These are phyloP conservation scores for Neogale vison DNA, from an alignment of 2,113 vertebrate genomes.

Conservation along the genomic window DNA sequence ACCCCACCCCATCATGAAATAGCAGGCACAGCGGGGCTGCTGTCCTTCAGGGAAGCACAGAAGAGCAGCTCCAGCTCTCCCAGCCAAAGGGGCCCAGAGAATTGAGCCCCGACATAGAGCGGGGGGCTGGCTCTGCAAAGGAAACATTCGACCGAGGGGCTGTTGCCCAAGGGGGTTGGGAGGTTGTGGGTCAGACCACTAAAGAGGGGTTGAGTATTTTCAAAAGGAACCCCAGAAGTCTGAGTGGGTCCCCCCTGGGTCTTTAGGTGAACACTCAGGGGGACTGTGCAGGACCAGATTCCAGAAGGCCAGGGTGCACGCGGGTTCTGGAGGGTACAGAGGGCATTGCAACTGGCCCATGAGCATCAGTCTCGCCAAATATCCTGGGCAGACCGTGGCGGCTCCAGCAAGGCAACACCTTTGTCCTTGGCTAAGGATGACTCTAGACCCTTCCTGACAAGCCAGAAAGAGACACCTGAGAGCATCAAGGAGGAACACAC, in stretches of 20 bases:
- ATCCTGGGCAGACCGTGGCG: neutral
- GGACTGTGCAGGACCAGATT: neutral
- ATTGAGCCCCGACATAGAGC: too few species aligned
- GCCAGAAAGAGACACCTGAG: neutral
- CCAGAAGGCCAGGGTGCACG: rapidly evolving
- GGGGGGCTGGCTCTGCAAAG: neutral
- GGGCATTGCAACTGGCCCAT: rapidly evolving
- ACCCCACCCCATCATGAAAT: too few species aligned
- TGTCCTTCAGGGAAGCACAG: neutral
- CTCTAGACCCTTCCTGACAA: neutral
- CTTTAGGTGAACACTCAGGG: neutral
- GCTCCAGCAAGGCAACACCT: neutral
- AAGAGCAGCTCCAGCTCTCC: neutral
- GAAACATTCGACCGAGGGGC: neutral
- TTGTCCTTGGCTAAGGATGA: neutral
- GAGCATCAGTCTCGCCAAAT: rapidly evolving
- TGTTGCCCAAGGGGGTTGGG: neutral
- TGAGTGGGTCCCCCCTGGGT: neutral
- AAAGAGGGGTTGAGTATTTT: neutral
- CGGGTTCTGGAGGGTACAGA: neutral
- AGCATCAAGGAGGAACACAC: neutral
- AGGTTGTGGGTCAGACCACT: neutral
- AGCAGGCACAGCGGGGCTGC: neutral
- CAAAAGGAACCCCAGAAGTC: neutral
- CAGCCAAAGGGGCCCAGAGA: neutral